Conservation (phyloP, 2,113 vertebrate genomes). For the Indicator maculatus region DNA sequence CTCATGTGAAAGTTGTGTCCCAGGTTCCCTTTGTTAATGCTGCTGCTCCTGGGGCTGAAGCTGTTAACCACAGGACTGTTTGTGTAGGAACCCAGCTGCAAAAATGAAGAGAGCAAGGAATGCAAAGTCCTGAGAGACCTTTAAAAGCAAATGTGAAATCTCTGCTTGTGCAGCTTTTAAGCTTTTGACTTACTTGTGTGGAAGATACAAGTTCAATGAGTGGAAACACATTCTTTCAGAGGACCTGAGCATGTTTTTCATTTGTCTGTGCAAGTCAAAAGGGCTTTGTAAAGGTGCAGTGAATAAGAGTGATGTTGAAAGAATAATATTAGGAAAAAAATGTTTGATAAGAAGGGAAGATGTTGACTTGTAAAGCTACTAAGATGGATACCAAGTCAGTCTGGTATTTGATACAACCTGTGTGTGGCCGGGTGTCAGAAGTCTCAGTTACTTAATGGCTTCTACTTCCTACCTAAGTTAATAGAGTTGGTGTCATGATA, state of each 20-base stretch:
- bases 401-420: neutral
- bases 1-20: neutral
- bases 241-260: neutral
- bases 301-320: neutral
- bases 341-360: neutral
- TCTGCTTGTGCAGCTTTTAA: neutral
- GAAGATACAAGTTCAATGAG: conserved; percentile 7
- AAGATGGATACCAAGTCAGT: neutral
- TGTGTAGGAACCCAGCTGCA: neutral
- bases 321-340: neutral
- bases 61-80: neutral
- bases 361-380: neutral
- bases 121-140: neutral
- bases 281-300: neutral
- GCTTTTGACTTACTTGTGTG: conserved; percentile 20
- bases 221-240: conserved; percentile 10
- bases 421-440: neutral
- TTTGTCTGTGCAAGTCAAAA: neutral
- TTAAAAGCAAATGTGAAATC: conserved; percentile 25
- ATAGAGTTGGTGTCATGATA: neutral
- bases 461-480: neutral
- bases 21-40: neutral
- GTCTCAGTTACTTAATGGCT: neutral
- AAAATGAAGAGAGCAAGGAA: neutral
- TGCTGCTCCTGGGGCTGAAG: neutral